A percentile compares a stretch with the other conserved stretches of the same genome.
Evolutionary conservation across 2,888 invertebrate genomes (phyloP).

Genomic region (Cephus pulcher): DNA sequence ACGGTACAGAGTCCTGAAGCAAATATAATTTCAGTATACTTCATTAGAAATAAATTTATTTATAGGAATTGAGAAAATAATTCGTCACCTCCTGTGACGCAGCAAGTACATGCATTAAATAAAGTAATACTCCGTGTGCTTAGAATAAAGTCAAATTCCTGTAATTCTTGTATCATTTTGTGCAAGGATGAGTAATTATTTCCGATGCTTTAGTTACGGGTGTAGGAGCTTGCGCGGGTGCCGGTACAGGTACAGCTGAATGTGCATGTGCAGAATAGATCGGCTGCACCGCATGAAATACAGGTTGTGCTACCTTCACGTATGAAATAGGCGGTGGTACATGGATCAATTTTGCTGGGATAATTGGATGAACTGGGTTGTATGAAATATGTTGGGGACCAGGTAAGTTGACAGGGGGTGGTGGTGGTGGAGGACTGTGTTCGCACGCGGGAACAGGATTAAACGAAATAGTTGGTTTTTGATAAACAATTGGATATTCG

Average conservation of each 20-base stretch:
- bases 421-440: not conserved
- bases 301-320: slow-evolving; percentile 37
- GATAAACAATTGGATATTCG: slow-evolving; percentile 36
- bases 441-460: not conserved
- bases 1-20: not conserved
- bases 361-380: slow-evolving; percentile 23
- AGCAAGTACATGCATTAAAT: not conserved
- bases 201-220: not conserved
- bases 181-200: not conserved
- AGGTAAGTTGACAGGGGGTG: not conserved
- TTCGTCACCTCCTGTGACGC: not conserved
- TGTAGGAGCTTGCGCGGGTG: not conserved
- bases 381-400: slow-evolving; percentile 18
- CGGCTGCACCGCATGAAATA: slow-evolving; percentile 16
- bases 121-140: not conserved
- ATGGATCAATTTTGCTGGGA: slow-evolving; percentile 29
- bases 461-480: slow-evolving; percentile 39
- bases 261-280: slow-evolving; percentile 1
- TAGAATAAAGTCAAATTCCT: not conserved
- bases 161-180: not conserved
- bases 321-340: slow-evolving; percentile 31
- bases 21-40: not conserved
- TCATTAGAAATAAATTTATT: not conserved
- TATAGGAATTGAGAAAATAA: not conserved
- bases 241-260: not conserved